phyloP scores from a whole-genome alignment of 2,113 vertebrate species.

The Chrysemys picta region DNA sequence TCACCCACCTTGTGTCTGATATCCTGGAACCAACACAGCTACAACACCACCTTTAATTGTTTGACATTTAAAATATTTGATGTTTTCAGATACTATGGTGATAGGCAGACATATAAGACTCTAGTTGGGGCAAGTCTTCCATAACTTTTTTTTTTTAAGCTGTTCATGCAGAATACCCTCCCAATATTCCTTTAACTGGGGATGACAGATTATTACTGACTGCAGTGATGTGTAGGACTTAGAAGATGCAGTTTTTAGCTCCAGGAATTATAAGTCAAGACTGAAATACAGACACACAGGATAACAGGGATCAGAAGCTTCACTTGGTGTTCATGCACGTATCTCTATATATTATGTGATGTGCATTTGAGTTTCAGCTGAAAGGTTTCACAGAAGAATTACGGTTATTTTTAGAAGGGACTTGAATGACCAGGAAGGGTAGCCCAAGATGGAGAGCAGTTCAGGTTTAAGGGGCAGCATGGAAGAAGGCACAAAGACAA shows the following conservation, averaged over 20 bases:
- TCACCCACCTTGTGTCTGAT: neutral
- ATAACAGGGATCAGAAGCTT: fast-evolving
- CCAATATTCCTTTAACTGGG: neutral
- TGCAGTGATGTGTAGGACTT: neutral
- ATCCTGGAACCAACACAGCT: neutral
- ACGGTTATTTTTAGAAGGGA: neutral
- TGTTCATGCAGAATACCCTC: neutral
- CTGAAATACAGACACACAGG: fast-evolving
- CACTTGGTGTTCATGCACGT: neutral
- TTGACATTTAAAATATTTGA: neutral
- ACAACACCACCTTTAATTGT: neutral
- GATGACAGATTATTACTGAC: neutral
- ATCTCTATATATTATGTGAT: neutral
- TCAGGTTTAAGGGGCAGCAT: neutral
- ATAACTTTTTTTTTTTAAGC: neutral
- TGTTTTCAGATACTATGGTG: neutral
- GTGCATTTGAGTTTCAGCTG: fast-evolving
- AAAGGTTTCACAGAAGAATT: neutral
- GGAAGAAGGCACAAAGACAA: slow-evolving; percentile 7
- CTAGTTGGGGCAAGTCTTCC: neutral
- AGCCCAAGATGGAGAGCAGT: neutral
- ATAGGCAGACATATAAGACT: neutral
- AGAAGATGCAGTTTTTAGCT: neutral
- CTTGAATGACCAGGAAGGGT: neutral
- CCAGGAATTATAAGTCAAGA: neutral